These are phyloP conservation scores for Tachina fera DNA, from an alignment of 2,888 invertebrate species.

Conservation along the genomic window DNA sequence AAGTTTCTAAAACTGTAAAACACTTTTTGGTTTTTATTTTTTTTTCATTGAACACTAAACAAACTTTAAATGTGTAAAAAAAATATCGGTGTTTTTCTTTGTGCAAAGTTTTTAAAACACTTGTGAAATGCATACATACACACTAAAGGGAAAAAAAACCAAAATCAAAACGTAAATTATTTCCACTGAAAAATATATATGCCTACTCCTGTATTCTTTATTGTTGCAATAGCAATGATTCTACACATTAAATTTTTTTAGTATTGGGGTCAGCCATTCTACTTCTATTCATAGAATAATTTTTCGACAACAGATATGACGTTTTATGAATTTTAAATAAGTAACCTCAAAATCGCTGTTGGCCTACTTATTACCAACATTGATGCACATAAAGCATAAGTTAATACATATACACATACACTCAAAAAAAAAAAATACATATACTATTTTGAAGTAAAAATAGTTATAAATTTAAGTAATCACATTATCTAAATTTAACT, in stretches of 20 bases:
- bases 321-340: conserved; percentile 63
- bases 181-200: no score
- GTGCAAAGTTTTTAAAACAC: background rate
- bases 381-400: background rate
- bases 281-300: conserved; percentile 53
- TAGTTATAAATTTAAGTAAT: no score
- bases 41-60: background rate
- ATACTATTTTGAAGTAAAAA: no score
- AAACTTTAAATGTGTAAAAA: conserved; percentile 6
- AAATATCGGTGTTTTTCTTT: background rate
- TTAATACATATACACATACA: background rate
- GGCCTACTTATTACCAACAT: conserved; percentile 49
- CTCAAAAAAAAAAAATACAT: no score
- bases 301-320: conserved; percentile 57
- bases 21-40: background rate
- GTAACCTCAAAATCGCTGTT: conserved; percentile 51
- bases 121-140: no score
- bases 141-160: no score
- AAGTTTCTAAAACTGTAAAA: background rate
- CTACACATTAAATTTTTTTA: background rate
- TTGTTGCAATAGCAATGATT: no score
- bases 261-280: conserved; percentile 48
- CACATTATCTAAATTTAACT: no score
- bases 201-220: no score
- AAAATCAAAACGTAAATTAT: no score